Evolutionary conservation across 2,113 vertebrate genomes (phyloP).

Genomic region (Hippoglossus stenolepis): DNA sequence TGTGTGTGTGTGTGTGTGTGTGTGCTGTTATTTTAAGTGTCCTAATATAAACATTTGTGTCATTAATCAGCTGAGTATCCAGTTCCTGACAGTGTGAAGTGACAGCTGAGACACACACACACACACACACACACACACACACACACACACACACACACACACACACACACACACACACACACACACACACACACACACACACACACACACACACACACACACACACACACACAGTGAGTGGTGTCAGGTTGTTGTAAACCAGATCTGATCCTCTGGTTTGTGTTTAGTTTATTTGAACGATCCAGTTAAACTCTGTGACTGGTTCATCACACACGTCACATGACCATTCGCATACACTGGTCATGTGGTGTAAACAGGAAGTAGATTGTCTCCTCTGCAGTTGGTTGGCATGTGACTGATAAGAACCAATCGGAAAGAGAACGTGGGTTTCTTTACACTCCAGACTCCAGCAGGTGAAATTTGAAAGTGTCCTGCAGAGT

Average conservation of each 20-base stretch:
- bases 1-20: too few relatives aligned
- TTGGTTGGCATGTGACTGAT: neutral
- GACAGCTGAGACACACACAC: constrained; percentile 13
- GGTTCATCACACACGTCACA: too few relatives aligned
- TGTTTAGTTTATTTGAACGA: neutral
- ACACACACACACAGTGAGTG: neutral
- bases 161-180: neutral
- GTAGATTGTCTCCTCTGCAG: too few relatives aligned
- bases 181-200: constrained; percentile 10
- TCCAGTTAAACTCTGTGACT: neutral
- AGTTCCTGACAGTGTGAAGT: constrained; percentile 31
- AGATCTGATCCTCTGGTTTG: neutral
- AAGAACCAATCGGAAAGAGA: neutral
- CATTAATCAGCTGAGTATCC: constrained; percentile 34
- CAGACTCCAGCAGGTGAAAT: neutral
- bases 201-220: neutral
- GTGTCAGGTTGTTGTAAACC: neutral
- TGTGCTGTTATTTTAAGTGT: constrained; percentile 44
- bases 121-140: constrained; percentile 13
- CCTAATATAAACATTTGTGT: constrained; percentile 27
- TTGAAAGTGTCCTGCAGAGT: too few relatives aligned
- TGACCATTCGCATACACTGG: too few relatives aligned
- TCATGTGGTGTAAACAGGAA: neutral
- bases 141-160: constrained; percentile 1
- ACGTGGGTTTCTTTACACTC: neutral